Evolutionary conservation across 2,113 vertebrate genomes (phyloP), one percentile per base, ranked within the genome.

Genomic region (Hippocampus mohnikei): DNA sequence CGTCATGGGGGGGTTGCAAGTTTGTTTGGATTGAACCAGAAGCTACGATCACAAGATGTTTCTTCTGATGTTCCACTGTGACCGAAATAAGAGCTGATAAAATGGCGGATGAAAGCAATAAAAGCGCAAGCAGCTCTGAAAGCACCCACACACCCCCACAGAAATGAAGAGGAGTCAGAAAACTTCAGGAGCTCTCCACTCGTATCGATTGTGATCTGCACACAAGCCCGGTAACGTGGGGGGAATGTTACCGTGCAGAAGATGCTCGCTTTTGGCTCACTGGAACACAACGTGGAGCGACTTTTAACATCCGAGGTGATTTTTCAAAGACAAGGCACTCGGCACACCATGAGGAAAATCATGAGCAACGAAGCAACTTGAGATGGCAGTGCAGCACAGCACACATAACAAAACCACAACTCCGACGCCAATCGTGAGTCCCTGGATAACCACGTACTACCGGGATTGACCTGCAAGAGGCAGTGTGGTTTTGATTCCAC

Each of bases 111-210:
- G 84, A 85, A 77, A 84, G 77, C 79, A 78, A 82, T 73, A 82
- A 81, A 81, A 88, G 74, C 78, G 77, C 76, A 80, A 84, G 87
- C 83, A 25, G 80, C 73, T 83, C 81, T 83, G 79, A 88, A 79
- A 83, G 84, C 85, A 84, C 88, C 90, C 80, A 85, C 88, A 87
- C 85, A 89, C 81, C 76, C 86, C 87, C 88, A 88, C 85, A 87
- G 81, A 86, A 86, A 88, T 77, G 81, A 82, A 89, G 91, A 90
- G 82, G 88, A 90, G 86, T 88, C 76, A 88, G 84, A 84, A 87
- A 79, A 81, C 76, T 86, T 29, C 71, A 76, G 84, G 81, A 84
- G 79, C 83, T 88, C 85, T 81, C 80, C 79, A 70, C 77, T 75
- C 50, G 23, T 88, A 91, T 88, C 80, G 88, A 91, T 86, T 88